These are phyloP conservation scores for Lycopodina hypogea DNA, from an alignment of 37 sponge, comb jelly and placozoan species.

Conservation along the genomic window DNA sequence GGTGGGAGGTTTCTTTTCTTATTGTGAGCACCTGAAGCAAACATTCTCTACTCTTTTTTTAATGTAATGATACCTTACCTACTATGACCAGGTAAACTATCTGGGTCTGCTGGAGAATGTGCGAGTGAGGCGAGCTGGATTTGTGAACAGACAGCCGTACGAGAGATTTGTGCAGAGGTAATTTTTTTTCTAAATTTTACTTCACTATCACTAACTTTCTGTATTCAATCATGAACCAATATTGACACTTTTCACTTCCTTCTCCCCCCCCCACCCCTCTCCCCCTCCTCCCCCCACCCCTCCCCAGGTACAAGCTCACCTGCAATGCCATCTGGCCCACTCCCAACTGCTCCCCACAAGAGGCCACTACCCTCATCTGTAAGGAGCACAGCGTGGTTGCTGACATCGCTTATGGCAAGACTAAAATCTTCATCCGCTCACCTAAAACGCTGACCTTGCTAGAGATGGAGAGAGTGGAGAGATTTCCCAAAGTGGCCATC, in stretches of 20 bases:
- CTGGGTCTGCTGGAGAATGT: conserved; percentile 84
- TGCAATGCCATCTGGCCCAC: conserved; percentile 68
- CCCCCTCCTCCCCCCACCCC: not conserved
- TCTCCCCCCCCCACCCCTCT: not conserved
- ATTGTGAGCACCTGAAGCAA: too few species aligned
- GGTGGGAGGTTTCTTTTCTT: too few species aligned
- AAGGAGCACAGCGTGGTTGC: conserved; percentile 17
- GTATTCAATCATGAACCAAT: not conserved
- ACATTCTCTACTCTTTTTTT: not conserved
- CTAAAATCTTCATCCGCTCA: conserved; percentile 71
- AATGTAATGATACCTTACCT: not conserved
- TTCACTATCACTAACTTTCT: not conserved
- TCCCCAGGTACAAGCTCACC: conserved; percentile 69
- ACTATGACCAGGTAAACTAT: conserved; percentile 54
- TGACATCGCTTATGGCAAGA: conserved; percentile 63
- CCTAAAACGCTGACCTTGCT: conserved; percentile 68
- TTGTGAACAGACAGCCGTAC: conserved; percentile 69
- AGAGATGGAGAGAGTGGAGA: conserved; percentile 53
- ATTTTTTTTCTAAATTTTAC: not conserved
- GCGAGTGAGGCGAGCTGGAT: conserved; percentile 80
- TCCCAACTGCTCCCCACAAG: conserved; percentile 4
- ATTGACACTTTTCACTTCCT: not conserved
- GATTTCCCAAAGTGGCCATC: conserved; percentile 50
- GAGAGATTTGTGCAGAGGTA: conserved; percentile 73
- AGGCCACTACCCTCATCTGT: conserved; percentile 38